Percentiles rank a stretch among this genome's conserved stretches.
Conservation (phyloP, 1,140 invertebrate species). For the Bursaphelenchus mucronatus region DNA sequence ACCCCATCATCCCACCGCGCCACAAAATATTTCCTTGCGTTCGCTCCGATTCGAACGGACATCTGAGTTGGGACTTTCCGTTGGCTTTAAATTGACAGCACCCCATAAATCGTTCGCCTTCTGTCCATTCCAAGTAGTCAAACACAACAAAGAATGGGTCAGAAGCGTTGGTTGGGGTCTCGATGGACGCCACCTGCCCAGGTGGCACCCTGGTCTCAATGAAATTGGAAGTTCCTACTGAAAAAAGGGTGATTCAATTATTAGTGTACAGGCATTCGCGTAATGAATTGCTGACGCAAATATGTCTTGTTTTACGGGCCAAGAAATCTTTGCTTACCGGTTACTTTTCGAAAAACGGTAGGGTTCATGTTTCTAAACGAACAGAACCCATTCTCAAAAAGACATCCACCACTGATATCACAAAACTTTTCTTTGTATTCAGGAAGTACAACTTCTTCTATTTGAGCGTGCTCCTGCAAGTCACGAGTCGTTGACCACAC, state of each 20-base stretch:
- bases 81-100: constrained; percentile 28
- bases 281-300: no score
- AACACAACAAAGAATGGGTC: constrained; percentile 36
- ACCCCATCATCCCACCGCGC: constrained; percentile 38
- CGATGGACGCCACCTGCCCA: constrained; percentile 45
- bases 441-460: no score
- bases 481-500: no score
- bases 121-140: constrained; percentile 41
- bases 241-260: constrained; percentile 2
- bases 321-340: constrained; percentile 9
- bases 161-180: constrained; percentile 30
- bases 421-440: constrained; percentile 19
- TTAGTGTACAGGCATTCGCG: no score
- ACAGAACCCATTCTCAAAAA: constrained; percentile 46
- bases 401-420: constrained; percentile 40
- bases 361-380: constrained; percentile 30
- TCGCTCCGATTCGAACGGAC: constrained; percentile 39
- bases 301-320: constrained; percentile 7
- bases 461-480: no score
- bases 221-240: constrained; percentile 42
- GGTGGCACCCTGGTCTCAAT: constrained; percentile 31
- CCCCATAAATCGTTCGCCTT: constrained; percentile 41
- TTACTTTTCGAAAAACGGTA: constrained; percentile 29
- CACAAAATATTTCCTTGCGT: constrained; percentile 28
- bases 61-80: constrained; percentile 19